These are phyloP conservation scores for Amphiprion clarkii DNA, from an alignment of 2,797 vertebrate genomes.

Conservation along the genomic window DNA sequence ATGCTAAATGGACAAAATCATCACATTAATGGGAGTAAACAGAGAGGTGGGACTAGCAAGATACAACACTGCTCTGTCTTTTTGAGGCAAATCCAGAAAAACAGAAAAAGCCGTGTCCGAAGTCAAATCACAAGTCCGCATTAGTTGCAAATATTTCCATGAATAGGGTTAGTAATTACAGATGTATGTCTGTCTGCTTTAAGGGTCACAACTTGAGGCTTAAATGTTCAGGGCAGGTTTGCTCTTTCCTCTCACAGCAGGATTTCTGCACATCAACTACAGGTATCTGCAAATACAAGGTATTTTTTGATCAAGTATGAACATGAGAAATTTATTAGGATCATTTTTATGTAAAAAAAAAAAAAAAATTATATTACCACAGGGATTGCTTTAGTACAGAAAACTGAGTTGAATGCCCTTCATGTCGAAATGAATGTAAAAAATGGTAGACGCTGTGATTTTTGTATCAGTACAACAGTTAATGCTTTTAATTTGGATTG, in stretches of 20 bases:
- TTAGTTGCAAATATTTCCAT: neutral
- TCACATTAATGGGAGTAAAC: conserved; percentile 3
- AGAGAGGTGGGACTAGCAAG: neutral
- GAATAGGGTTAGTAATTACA: neutral
- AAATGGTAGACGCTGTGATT: neutral
- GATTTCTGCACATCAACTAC: too few relatives aligned
- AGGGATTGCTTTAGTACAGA: neutral
- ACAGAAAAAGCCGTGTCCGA: neutral
- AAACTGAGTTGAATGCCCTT: neutral
- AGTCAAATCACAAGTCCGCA: neutral
- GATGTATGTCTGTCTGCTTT: neutral
- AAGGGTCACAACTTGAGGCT: neutral
- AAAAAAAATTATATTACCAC: too few relatives aligned
- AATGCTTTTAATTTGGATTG: neutral
- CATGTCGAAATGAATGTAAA: neutral
- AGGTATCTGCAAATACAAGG: too few relatives aligned
- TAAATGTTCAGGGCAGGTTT: neutral
- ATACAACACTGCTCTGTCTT: neutral
- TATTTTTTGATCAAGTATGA: too few relatives aligned
- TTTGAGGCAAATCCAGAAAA: neutral
- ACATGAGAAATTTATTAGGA: too few relatives aligned
- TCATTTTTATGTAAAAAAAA: too few relatives aligned
- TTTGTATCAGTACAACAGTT: neutral
- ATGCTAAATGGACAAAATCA: conserved; percentile 25
- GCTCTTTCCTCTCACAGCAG: too few relatives aligned